Conservation (phyloP, 2,113 vertebrate genomes). For the Cavia aperea region DNA sequence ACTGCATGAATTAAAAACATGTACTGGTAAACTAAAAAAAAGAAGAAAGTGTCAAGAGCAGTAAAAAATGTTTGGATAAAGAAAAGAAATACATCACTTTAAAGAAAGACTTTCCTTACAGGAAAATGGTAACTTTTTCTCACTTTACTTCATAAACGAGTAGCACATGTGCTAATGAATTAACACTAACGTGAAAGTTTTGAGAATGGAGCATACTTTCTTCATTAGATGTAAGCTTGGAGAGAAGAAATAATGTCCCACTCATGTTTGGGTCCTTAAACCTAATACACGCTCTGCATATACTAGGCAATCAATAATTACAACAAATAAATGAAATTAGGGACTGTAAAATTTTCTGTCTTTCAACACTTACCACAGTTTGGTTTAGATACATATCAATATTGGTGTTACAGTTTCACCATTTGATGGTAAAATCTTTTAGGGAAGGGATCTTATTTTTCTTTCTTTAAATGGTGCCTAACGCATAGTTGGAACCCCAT, state of each 20-base stretch:
- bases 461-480: neutral
- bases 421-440: conserved; percentile 20
- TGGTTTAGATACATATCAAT: neutral
- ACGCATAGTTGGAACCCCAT: neutral
- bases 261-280: neutral
- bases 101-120: neutral
- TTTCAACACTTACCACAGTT: neutral
- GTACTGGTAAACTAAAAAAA: neutral
- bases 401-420: neutral
- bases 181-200: neutral
- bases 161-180: neutral
- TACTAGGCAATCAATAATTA: neutral
- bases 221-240: neutral
- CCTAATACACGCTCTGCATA: neutral
- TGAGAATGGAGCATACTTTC: neutral
- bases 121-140: neutral
- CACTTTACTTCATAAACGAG: neutral
- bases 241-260: neutral
- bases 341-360: neutral
- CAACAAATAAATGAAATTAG: neutral
- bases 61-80: neutral
- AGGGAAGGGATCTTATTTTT: neutral
- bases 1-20: neutral
- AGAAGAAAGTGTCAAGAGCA: neutral
- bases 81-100: neutral